Evolutionary conservation across 2,797 vertebrate genomes (phyloP).

Genomic region (Mionectes olivaceus): DNA sequence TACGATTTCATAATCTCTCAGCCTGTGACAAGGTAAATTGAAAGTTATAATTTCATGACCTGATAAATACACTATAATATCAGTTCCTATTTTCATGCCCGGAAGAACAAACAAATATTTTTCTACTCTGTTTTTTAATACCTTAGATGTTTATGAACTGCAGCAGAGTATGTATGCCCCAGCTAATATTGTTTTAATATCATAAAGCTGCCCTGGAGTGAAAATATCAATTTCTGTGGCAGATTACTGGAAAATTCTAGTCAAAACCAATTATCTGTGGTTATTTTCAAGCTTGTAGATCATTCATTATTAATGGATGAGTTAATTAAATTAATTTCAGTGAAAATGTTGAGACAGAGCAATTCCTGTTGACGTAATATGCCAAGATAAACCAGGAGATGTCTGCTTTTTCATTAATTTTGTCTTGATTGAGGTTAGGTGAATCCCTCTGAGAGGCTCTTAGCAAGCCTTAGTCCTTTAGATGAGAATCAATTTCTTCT

Average conservation of each 20-base stretch:
- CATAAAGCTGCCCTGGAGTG: conserved; percentile 20
- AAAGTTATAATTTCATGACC: conserved; percentile 37
- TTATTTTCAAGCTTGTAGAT: conserved; percentile 57
- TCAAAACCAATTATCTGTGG: conserved; percentile 48
- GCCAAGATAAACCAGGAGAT: conserved; percentile 30
- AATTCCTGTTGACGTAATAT: conserved; percentile 26
- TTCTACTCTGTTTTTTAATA: conserved; percentile 22
- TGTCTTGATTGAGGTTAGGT: conserved; percentile 44
- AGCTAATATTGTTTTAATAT: conserved; percentile 46
- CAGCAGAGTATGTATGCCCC: not conserved
- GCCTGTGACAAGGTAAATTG: not conserved
- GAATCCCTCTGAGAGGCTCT: not conserved
- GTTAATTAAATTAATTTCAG: conserved; percentile 67
- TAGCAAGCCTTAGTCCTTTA: not conserved
- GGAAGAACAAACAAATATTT: conserved; percentile 35
- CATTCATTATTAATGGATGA: conserved; percentile 63
- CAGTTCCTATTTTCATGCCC: conserved; percentile 7
- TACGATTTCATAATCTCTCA: conserved; percentile 8
- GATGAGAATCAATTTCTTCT: conserved; percentile 24
- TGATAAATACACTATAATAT: not conserved
- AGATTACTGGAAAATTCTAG: conserved; percentile 51
- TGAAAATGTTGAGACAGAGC: conserved; percentile 18
- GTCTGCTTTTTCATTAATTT: conserved; percentile 54
- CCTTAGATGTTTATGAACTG: not conserved
- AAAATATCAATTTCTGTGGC: conserved; percentile 45